Evolutionary conservation across 2,113 vertebrate species (phyloP).

Genomic region (Hippocampus barbouri): DNA sequence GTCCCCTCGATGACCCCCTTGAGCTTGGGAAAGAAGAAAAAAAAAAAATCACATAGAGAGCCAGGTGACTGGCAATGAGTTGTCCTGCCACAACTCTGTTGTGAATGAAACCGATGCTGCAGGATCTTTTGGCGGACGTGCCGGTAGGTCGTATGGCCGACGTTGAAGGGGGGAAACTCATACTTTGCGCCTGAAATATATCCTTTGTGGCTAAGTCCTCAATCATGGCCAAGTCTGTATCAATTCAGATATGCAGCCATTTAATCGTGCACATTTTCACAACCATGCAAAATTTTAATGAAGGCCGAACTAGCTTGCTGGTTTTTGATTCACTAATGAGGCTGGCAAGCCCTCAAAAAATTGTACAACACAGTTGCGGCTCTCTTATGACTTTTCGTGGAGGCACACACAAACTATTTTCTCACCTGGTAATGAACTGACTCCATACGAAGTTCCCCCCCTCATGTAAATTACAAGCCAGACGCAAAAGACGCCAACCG

Average conservation of each 20-base stretch:
- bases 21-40: too few species aligned
- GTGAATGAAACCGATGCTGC: background rate
- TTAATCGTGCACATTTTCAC: background rate
- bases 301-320: background rate
- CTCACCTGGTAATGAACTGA: conserved; percentile 1
- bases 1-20: too few species aligned
- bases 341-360: background rate
- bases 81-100: too few species aligned
- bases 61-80: too few species aligned
- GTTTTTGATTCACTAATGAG: background rate
- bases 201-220: too few species aligned
- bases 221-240: too few species aligned
- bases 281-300: background rate
- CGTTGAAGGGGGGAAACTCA: background rate
- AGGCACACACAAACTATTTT: background rate
- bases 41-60: too few species aligned
- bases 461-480: background rate
- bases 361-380: background rate
- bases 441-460: background rate
- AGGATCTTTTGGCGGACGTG: too few species aligned
- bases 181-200: too few species aligned
- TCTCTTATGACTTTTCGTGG: background rate
- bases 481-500: background rate
- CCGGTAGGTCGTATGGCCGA: background rate
- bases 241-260: too few species aligned